These are phyloP conservation scores for Helicorthomorpha holstii DNA, from an alignment of 1,140 invertebrate genomes.

Conservation along the genomic window DNA sequence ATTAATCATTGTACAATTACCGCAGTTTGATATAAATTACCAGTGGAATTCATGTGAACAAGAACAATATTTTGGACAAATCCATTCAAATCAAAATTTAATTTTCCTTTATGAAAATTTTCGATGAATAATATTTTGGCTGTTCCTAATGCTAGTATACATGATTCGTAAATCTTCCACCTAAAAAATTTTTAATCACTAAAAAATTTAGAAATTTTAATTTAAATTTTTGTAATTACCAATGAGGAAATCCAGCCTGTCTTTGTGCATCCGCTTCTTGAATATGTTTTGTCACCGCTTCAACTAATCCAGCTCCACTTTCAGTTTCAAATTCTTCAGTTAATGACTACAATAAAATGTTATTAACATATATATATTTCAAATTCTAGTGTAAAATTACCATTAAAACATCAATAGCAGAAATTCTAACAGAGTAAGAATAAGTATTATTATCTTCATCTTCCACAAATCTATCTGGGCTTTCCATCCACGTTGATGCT, in stretches of 20 bases:
- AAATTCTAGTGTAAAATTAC: conserved; percentile 23
- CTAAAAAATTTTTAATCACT: conserved; percentile 6
- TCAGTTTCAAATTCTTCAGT: conserved; percentile 42
- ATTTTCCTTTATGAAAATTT: conserved; percentile 29
- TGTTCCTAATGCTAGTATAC: conserved; percentile 44
- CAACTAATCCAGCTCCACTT: conserved; percentile 38
- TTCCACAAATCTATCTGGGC: conserved; percentile 56
- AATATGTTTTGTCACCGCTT: conserved; percentile 44
- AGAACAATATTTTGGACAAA: conserved; percentile 39
- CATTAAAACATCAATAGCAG: conserved; percentile 48
- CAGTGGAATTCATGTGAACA: conserved; percentile 27
- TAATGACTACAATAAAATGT: conserved; percentile 29
- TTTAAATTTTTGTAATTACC: conserved; percentile 20
- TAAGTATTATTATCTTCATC: conserved; percentile 55
- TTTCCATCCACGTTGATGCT: conserved; percentile 45
- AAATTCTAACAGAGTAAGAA: conserved; percentile 53
- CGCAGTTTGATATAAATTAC: conserved; percentile 17
- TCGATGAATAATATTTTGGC: conserved; percentile 38
- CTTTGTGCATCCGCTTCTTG: conserved; percentile 34
- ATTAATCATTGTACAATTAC: conserved; percentile 2
- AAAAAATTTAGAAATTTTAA: not conserved
- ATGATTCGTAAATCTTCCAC: conserved; percentile 62
- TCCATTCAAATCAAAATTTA: conserved; percentile 45
- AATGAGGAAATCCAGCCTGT: conserved; percentile 33
- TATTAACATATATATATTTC: not conserved